Evolutionary conservation across 2,888 invertebrate genomes (phyloP), one percentile per base, ranked within the genome.

Genomic region (Thera britannica): DNA sequence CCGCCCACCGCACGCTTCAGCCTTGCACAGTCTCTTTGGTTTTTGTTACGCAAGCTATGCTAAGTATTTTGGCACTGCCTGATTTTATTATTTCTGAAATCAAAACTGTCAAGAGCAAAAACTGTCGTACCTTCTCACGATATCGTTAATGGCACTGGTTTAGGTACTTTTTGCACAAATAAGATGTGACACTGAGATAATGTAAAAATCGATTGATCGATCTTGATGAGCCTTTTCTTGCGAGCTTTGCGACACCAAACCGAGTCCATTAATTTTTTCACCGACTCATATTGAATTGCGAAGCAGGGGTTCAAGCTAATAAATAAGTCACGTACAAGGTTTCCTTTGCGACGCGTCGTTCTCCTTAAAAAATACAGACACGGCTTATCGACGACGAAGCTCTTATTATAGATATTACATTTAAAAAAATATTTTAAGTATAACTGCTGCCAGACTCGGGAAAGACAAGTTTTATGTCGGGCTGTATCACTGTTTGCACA

Each of bases 341-440:
- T 85, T 91, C 91, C 91, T 90, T 89, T 78, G 80, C 77, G 75
- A 78, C 75, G 74, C 72, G 79, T 78, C 76, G 78, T 77, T 76
- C 57, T 63, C 79, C 83, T 86, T 86, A 81, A 79, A 87, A 90
- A 88, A 82, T 77, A 81, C 34, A 52, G 52, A 34, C 79, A 81
- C 83, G 71, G 82, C 88, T 91, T 89, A 91, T 90, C 90, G 87
- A 62, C 85, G 90, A 90, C 91, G 89, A 87, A 87, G 90, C 89
- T 82, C 90, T 86, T 81, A 23, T 23, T 23, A 23, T 84, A 84
- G 79, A 79, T 83, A 82, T 85, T 85, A 85, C 77, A 76, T 80
- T 9, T 1, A 78, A 83, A 83, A 84, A 83, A 79, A 80, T 78
- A 71, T 79, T 80, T 76, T 80, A 78, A 34, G 3, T 55, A 55